Base-by-base conservation (phyloP, 2,888 invertebrate species). In the Lymantria monacha region DNA sequence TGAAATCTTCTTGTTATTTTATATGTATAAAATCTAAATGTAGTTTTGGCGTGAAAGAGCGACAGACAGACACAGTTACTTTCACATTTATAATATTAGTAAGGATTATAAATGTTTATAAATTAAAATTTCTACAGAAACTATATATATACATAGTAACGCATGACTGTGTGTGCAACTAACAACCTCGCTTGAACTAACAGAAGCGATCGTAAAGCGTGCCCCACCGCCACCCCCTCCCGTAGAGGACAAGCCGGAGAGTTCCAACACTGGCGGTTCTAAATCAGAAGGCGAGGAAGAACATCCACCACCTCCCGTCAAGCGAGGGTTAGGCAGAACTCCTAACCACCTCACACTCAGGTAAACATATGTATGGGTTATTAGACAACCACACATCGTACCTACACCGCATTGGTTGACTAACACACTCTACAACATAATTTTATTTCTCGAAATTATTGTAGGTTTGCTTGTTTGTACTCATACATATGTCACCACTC, bases 281-380 rank as follows among this genome's bases (percentile, higher is more conserved):
- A 96, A 96, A 86, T 96, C 97, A 9, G 97, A 97, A 88, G 96
- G 96, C 55, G 97, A 97, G 86, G 97, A 97, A 78, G 95, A 95
- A 55, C 95, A 94, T 79, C 95, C 94, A 72, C 93, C 85, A 79
- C 94, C 94, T 71, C 90, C 92, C 46, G 83, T 87, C 73, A 93
- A 93, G 87, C 91, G 92, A 88, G 94, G 95, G 72, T 92, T 97
- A 83, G 97, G 97, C 73, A 94, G 96, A 79, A 97, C 97, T 73
- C 97, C 98, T 79, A 97, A 97, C 93, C 97, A 97, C 92, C 94
- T 98, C 87, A 97, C 97, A 61, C 92, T 97, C 86, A 95, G 95
- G 95, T 95, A 82, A 74, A 70, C 83, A 84, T 83, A 85, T 84
- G 83, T 85, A 85, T 85, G 85, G 85, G 84, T 78, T 49, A 49